Conservation (phyloP, 2,113 vertebrate species). For the Reinhardtius hippoglossoides region DNA sequence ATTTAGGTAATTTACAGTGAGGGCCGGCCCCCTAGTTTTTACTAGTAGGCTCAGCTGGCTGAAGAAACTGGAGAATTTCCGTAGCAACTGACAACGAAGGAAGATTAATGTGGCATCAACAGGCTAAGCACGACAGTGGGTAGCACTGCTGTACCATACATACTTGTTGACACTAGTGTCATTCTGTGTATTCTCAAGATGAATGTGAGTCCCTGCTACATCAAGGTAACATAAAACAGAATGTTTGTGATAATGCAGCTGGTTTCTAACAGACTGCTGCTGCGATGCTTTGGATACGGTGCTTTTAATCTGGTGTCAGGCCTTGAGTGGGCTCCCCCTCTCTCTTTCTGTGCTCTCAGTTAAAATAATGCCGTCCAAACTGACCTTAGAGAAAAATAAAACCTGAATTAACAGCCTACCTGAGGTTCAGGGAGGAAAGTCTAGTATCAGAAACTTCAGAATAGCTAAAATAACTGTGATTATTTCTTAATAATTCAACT, state of each 20-base stretch:
- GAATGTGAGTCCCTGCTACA: constrained; percentile 42
- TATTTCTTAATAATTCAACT: neutral
- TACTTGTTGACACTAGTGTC: constrained; percentile 38
- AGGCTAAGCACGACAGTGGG: constrained; percentile 1
- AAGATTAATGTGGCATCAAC: constrained; percentile 56
- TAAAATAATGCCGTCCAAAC: constrained; percentile 47
- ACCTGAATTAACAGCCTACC: constrained; percentile 50
- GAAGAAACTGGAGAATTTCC: neutral
- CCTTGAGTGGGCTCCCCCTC: constrained; percentile 22
- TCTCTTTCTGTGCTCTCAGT: constrained; percentile 51
- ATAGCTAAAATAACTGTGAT: constrained; percentile 6
- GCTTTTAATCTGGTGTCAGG: constrained; percentile 23
- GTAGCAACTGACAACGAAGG: neutral
- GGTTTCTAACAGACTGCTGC: constrained; percentile 14
- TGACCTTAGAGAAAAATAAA: constrained; percentile 52
- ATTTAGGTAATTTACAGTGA: no score
- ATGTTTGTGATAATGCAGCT: constrained; percentile 24
- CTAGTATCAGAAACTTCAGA: constrained; percentile 31
- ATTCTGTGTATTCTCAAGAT: constrained; percentile 59
- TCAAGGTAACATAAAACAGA: constrained; percentile 60
- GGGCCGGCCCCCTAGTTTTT: no score
- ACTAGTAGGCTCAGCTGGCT: neutral
- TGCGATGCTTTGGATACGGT: constrained; percentile 4
- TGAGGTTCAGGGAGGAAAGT: constrained; percentile 39
- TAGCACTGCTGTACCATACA: constrained; percentile 20